Conservation (phyloP, 2,113 vertebrate species). For the Capreolus pygargus region DNA sequence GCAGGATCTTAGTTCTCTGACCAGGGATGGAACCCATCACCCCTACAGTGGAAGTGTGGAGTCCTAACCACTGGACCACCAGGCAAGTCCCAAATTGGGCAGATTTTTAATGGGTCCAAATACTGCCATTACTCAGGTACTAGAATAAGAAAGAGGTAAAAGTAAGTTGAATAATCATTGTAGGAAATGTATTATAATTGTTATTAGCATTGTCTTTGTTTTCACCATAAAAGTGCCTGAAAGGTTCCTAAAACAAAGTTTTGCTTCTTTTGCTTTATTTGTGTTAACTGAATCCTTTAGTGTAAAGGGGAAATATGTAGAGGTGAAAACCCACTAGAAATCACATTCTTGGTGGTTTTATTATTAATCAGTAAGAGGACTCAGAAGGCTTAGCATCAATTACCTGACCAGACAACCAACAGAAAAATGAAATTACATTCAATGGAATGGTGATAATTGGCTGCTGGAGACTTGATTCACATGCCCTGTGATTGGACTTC, state of each 20-base stretch:
- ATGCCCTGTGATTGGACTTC: conserved; percentile 7
- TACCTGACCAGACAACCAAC: conserved; percentile 21
- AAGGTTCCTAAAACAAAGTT: not conserved
- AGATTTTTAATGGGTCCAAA: conserved; percentile 40
- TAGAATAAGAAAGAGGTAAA: not conserved
- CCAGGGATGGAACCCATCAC: not conserved
- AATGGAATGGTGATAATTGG: conserved; percentile 28
- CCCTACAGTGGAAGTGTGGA: not conserved
- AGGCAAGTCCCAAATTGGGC: not conserved
- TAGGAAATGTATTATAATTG: not conserved
- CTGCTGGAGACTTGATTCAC: not conserved
- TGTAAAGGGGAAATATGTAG: not conserved
- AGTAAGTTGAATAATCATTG: not conserved
- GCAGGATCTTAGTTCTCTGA: not conserved
- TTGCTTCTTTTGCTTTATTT: not conserved
- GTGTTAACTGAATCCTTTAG: not conserved
- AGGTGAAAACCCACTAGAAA: not conserved
- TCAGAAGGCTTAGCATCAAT: conserved; percentile 41
- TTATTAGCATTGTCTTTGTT: not conserved
- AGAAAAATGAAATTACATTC: conserved; percentile 38
- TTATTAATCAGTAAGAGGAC: conserved; percentile 17
- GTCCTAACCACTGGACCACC: not conserved
- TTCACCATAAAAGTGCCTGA: not conserved
- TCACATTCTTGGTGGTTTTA: conserved; percentile 15
- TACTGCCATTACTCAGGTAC: not conserved